Evolutionary conservation across 2,888 invertebrate genomes (phyloP).

Genomic region (Pherbina coryleti): DNA sequence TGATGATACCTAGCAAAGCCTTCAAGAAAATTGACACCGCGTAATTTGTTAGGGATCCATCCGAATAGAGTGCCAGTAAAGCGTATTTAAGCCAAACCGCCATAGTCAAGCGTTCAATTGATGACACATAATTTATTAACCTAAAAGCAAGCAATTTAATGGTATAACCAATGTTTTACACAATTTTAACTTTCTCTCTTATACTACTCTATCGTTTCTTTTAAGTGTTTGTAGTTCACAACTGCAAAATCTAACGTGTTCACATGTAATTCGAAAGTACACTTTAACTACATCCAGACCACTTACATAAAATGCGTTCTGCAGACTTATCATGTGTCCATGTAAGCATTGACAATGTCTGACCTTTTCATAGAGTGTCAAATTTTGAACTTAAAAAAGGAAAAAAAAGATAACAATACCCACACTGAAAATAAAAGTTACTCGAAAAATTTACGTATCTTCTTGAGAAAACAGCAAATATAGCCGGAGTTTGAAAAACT

Average conservation of each 20-base stretch:
- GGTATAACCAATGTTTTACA: no score
- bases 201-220: no score
- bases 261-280: no score
- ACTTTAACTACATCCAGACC: no score
- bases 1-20: slow-evolving; percentile 12
- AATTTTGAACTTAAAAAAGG: background rate
- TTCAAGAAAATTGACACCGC: background rate
- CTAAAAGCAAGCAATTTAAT: no score
- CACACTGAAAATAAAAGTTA: background rate
- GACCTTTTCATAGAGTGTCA: slow-evolving; percentile 29
- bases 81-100: background rate
- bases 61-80: background rate
- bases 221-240: no score
- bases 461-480: background rate
- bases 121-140: no score
- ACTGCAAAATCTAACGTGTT: no score
- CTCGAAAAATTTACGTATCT: background rate
- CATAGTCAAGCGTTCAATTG: no score
- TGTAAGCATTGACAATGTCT: slow-evolving; percentile 29
- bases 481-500: slow-evolving; percentile 15
- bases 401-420: slow-evolving; percentile 1
- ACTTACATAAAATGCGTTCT: no score
- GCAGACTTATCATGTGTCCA: background rate
- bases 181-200: no score
- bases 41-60: background rate